Evolutionary conservation across 1,140 invertebrate species (phyloP).

Genomic region (Drosophila subobscura): DNA sequence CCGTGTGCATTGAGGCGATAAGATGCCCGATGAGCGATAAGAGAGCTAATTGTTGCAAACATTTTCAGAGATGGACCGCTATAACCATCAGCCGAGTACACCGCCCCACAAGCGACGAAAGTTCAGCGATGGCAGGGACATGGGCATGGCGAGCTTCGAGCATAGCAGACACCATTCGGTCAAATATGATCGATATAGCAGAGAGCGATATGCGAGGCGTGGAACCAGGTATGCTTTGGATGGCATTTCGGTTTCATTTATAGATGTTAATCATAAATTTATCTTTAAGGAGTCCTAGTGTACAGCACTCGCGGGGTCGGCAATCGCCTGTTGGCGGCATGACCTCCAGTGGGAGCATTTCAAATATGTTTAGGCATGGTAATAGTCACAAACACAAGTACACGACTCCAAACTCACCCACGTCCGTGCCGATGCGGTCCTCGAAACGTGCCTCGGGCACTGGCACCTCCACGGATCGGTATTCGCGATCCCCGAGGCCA

Average conservation of each 20-base stretch:
- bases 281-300: conserved; percentile 69
- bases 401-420: conserved; percentile 39
- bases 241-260: too few relatives aligned
- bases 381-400: conserved; percentile 72
- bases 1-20: too few relatives aligned
- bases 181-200: conserved; percentile 76
- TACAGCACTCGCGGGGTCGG: conserved; percentile 62
- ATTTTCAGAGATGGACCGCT: conserved; percentile 63
- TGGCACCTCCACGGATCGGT: conserved; percentile 57
- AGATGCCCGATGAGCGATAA: too few relatives aligned
- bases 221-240: conserved; percentile 47
- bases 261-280: not conserved
- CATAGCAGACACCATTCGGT: conserved; percentile 65
- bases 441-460: conserved; percentile 66
- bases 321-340: conserved; percentile 60
- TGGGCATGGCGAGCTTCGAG: conserved; percentile 45
- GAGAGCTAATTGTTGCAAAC: not conserved
- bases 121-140: conserved; percentile 62
- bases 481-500: conserved; percentile 66
- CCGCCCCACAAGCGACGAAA: conserved; percentile 80
- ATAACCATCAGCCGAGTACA: conserved; percentile 72
- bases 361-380: conserved; percentile 62
- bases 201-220: conserved; percentile 70
- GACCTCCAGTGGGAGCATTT: conserved; percentile 37
- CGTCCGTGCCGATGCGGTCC: conserved; percentile 62